Evolutionary conservation across 2,113 vertebrate species (phyloP).

Genomic region (Amblyornis subalaris): DNA sequence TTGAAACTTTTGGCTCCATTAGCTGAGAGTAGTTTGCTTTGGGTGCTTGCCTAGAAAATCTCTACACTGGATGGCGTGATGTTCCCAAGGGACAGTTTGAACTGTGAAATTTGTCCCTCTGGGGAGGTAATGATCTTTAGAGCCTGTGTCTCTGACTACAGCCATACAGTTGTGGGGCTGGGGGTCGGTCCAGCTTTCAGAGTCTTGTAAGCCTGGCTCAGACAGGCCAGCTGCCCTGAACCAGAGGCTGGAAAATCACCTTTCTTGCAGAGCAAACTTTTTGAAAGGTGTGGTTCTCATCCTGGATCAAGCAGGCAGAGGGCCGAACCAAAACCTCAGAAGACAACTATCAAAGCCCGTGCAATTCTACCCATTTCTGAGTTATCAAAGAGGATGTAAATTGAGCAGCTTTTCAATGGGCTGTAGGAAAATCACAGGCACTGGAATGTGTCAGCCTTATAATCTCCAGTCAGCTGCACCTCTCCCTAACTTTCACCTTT

Average conservation of each 20-base stretch:
- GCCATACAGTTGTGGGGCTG: not conserved
- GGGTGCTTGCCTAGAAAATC: not conserved
- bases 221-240: not conserved
- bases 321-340: not conserved
- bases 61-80: fast-evolving
- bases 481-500: not conserved
- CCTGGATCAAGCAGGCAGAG: not conserved
- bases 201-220: not conserved
- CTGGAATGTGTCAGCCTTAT: not conserved
- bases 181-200: not conserved
- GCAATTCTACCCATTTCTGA: not conserved
- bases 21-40: not conserved
- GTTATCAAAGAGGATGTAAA: not conserved
- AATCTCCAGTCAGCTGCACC: not conserved
- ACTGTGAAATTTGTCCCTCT: not conserved
- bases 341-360: not conserved
- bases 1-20: not conserved
- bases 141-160: not conserved
- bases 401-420: not conserved
- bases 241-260: not conserved
- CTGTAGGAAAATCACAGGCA: not conserved
- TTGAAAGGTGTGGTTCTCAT: not conserved
- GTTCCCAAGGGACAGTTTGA: not conserved
- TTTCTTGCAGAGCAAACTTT: not conserved
- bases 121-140: not conserved